phyloP scores from a whole-genome alignment of 2,113 vertebrate genomes.

The Leptodactylus fuscus region DNA sequence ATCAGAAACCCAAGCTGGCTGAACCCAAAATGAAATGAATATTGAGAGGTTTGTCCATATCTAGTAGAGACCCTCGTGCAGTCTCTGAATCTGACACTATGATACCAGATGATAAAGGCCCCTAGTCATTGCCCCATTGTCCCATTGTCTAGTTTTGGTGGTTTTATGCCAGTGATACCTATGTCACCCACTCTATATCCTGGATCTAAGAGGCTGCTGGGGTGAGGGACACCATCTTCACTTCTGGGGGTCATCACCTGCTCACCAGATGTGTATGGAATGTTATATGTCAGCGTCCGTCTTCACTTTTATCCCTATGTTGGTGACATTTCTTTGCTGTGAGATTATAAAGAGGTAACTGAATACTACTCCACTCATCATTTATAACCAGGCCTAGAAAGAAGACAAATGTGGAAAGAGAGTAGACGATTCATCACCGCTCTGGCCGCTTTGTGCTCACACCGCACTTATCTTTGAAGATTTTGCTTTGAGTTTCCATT shows the following conservation, averaged over 20 bases:
- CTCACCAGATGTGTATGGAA: neutral
- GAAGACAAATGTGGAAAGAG: neutral
- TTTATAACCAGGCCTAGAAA: neutral
- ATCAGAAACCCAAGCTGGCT: no score
- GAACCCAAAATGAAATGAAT: no score
- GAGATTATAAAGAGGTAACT: neutral
- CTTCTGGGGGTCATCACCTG: slow-evolving; percentile 32
- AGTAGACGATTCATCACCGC: neutral
- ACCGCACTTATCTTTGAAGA: slow-evolving; percentile 3
- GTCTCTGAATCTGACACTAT: no score
- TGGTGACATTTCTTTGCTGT: neutral
- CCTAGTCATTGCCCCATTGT: no score
- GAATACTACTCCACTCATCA: neutral
- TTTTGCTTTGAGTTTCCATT: neutral
- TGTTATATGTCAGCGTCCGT: neutral
- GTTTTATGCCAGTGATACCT: no score
- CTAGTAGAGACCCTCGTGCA: no score
- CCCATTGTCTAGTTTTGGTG: no score
- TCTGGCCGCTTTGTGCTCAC: neutral
- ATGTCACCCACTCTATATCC: no score
- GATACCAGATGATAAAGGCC: no score
- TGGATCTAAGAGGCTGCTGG: neutral
- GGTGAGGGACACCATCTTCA: neutral
- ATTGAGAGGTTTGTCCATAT: no score
- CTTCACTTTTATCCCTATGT: neutral